phyloP scores from a whole-genome alignment of 2,113 vertebrate genomes.

The Syrmaticus mikado region DNA sequence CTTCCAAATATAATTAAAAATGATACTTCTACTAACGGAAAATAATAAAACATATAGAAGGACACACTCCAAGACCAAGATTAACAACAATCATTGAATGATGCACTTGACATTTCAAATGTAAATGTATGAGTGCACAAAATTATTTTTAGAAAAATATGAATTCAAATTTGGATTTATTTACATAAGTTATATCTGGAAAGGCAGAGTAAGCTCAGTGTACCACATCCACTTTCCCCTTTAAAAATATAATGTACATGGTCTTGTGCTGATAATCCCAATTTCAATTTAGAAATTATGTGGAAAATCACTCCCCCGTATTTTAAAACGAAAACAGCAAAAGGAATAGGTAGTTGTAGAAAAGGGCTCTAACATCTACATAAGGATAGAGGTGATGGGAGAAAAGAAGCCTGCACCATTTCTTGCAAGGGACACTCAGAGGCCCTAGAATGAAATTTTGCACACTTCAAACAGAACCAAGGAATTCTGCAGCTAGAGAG shows the following conservation, averaged over 20 bases:
- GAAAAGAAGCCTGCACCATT: background rate
- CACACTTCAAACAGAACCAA: background rate
- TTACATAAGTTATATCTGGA: background rate
- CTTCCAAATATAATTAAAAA: constrained; percentile 14
- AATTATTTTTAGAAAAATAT: background rate
- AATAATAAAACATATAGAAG: background rate
- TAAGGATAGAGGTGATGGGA: background rate
- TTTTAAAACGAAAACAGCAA: background rate
- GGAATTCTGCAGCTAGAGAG: background rate
- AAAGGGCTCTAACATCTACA: background rate
- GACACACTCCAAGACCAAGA: background rate
- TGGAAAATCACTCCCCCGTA: background rate
- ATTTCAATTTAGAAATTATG: background rate
- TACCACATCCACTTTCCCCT: background rate
- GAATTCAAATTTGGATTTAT: background rate
- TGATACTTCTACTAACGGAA: background rate
- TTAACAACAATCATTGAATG: background rate
- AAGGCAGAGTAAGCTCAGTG: background rate
- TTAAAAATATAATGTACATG: background rate
- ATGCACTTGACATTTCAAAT: constrained; percentile 48
- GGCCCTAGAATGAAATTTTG: background rate
- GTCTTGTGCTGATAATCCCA: background rate
- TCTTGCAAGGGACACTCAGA: background rate
- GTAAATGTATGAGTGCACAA: background rate
- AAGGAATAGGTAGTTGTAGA: background rate